phyloP scores from a whole-genome alignment of 2,888 invertebrate genomes.

The Agelastica alni region DNA sequence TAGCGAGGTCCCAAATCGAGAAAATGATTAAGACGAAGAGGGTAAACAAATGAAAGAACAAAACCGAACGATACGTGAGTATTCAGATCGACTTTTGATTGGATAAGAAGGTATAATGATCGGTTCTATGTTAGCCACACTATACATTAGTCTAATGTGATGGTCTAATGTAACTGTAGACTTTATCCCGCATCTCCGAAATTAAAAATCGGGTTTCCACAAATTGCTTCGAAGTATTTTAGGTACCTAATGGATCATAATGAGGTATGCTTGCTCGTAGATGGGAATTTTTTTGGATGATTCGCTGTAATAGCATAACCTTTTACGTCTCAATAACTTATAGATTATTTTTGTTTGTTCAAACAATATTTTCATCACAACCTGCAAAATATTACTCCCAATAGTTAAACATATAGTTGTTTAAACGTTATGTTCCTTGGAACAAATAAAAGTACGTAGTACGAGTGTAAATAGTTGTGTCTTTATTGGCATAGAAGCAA shows the following conservation, averaged over 20 bases:
- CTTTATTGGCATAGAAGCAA: no score
- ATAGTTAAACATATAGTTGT: no score
- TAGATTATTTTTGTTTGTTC: no score
- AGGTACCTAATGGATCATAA: conserved; percentile 40
- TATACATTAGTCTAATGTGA: conserved; percentile 50
- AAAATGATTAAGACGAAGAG: conserved; percentile 27
- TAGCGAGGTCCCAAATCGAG: conserved; percentile 26
- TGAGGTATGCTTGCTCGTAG: no score
- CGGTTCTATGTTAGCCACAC: conserved; percentile 46
- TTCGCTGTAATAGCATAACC: no score
- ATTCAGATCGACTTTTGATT: conserved; percentile 46
- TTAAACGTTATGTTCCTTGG: no score
- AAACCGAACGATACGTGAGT: conserved; percentile 43
- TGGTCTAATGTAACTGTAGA: conserved; percentile 43
- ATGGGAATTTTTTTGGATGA: no score
- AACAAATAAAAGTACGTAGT: no score
- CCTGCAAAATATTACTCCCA: no score
- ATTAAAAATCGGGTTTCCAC: conserved; percentile 46
- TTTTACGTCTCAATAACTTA: no score
- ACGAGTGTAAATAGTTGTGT: no score
- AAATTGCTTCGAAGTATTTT: conserved; percentile 43
- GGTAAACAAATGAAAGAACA: conserved; percentile 26
- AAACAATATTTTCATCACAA: no score
- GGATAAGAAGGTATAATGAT: conserved; percentile 44
- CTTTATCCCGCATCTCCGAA: conserved; percentile 43